Base-by-base conservation (phyloP, 2,888 invertebrate species). In the Netelia virgata region DNA sequence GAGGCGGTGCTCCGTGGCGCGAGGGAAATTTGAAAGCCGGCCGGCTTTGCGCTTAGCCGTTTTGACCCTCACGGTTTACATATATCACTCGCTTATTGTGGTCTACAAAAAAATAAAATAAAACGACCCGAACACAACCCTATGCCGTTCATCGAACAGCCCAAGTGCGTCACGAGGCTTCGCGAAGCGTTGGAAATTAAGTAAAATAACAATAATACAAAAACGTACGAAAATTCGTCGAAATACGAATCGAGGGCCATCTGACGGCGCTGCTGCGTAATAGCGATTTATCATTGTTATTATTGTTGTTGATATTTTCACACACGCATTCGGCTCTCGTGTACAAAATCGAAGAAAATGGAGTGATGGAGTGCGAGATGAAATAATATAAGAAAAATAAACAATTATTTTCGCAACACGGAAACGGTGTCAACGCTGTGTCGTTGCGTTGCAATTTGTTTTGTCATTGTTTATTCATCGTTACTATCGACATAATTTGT, bases 1-100 rank as follows among this genome's bases (percentile, higher is more conserved):
- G 82, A 84, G 82, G 74, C 74, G 82, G 64, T 70, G 36, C 75
- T 79, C 47, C 70, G 75, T 63, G 75, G 68, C 76, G 84, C 86
- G 86, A 83, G 84, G 74, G 82, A 86, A 86, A 84, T 86, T 86
- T 84, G 72, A 84, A 86, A 82, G 76, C 86, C 82, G 86, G 84
- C 78, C 82, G 83, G 83, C 74, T 78, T 66, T 66, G 10, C 59
- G 66, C 59, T 36, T 50, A 20, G 55, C 3, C 63, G 18, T 61
- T 55, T 64, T 70, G 64, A 76, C 47, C 11, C 47, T 47, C 10
- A 11, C 14, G 47, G 14, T 14, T 14, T 47, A 47, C 14, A 47
- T 47, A 47, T 47, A 47, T 6, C 6, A 36, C 36, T 36, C 47
- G 14, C 14, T 47, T 47, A 47, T 47, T 3, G 47, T 47, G 11